These are phyloP conservation scores for Ibycter americanus DNA, from an alignment of 2,797 vertebrate genomes.

Conservation along the genomic window DNA sequence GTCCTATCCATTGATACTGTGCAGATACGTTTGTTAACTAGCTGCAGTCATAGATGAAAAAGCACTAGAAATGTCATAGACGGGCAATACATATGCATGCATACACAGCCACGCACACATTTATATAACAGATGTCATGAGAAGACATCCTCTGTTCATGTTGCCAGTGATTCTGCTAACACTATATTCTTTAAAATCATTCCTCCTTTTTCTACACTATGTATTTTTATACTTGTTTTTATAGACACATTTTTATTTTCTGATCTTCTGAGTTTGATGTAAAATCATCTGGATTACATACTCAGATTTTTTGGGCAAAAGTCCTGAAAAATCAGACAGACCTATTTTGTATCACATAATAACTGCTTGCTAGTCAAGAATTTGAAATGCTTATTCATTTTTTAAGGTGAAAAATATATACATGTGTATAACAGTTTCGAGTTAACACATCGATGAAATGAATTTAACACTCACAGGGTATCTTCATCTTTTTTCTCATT, in stretches of 20 bases:
- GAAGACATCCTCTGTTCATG: not conserved
- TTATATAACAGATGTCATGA: not conserved
- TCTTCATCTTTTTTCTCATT: not conserved
- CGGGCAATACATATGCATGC: not conserved
- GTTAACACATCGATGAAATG: not conserved
- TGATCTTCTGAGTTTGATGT: not conserved
- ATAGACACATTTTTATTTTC: not conserved
- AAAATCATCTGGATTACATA: not conserved
- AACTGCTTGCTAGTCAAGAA: not conserved
- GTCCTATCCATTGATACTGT: not conserved
- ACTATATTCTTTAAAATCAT: not conserved
- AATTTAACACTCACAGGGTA: not conserved
- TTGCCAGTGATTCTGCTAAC: not conserved
- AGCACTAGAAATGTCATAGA: not conserved
- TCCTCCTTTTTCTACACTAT: not conserved
- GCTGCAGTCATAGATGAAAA: not conserved
- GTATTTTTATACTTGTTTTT: not conserved
- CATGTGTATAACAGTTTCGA: not conserved
- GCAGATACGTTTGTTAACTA: conserved; percentile 25
- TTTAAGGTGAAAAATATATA: not conserved
- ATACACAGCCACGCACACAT: not conserved
- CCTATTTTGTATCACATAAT: not conserved
- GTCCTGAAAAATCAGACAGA: not conserved
- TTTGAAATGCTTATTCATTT: not conserved
- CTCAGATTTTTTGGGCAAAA: not conserved